phyloP scores from a whole-genome alignment of 1,140 invertebrate genomes.

The Lordiphosa mommai region DNA sequence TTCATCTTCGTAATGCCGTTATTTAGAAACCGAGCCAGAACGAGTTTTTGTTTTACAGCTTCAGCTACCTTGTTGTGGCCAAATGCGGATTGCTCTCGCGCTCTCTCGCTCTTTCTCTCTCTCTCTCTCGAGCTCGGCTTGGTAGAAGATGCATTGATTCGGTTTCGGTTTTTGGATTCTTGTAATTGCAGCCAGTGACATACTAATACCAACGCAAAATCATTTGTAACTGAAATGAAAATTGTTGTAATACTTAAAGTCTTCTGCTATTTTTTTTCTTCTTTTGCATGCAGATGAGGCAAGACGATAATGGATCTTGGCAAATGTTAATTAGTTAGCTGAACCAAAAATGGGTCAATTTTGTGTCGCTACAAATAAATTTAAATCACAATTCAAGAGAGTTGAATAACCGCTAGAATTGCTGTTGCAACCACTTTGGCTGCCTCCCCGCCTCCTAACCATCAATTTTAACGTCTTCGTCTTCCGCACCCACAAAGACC shows the following conservation, averaged over 20 bases:
- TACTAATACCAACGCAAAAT: constrained; percentile 10
- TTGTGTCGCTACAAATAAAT: constrained; percentile 18
- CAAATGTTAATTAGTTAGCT: constrained; percentile 71
- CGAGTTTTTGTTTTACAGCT: constrained; percentile 52
- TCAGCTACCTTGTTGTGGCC: constrained; percentile 55
- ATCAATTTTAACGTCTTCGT: constrained; percentile 33
- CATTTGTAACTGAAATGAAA: constrained; percentile 41
- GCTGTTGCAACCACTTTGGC: constrained; percentile 1
- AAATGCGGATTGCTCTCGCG: constrained; percentile 41
- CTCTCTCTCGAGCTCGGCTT: constrained; percentile 1
- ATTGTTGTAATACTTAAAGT: constrained; percentile 54
- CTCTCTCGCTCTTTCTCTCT: not conserved
- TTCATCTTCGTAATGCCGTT: constrained; percentile 76
- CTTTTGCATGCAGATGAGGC: constrained; percentile 45
- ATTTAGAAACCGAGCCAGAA: constrained; percentile 72
- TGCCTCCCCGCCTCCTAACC: constrained; percentile 2
- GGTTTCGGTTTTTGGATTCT: constrained; percentile 51
- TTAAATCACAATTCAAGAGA: constrained; percentile 34
- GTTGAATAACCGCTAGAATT: constrained; percentile 50
- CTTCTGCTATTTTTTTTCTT: constrained; percentile 12
- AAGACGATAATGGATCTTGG: constrained; percentile 74
- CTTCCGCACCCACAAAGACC: constrained; percentile 46
- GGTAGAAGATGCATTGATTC: constrained; percentile 28
- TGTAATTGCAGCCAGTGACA: constrained; percentile 52
- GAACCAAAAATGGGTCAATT: constrained; percentile 57